Evolutionary conservation across 2,113 vertebrate species (phyloP), one percentile per base, ranked within the genome.

Genomic region (Phylloscopus whistleri): DNA sequence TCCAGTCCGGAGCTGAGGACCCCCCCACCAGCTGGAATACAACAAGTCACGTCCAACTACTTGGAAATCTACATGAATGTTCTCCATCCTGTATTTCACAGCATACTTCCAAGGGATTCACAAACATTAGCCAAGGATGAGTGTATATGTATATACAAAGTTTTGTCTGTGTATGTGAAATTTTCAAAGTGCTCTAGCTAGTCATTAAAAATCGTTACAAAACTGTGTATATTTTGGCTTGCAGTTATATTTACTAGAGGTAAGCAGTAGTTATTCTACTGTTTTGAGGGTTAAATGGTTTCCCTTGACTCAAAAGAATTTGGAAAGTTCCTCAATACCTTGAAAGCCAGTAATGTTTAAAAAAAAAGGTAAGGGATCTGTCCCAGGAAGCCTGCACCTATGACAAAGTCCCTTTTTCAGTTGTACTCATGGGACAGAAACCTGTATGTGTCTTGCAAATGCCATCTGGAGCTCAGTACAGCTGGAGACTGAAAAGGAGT

Each of bases 31-130:
- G n/a, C n/a, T n/a, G n/a, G n/a, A n/a, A n/a, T n/a, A n/a, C n/a
- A n/a, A 43, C 12, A 67, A 55, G 8, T 28, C 7, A 30, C 0
- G 0, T 23, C 6, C 41, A 49, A 4, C 19, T 48, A 60, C 21
- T 19, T 33, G 17, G 26, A 75, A 46, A 8, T 39, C 16, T 72
- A n/a, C 7, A 14, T n/a, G 13, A 39, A 23, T 44, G 35, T 5
- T 35, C 67, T 88, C 75, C 13, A 16, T 26, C 5, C 16, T 52
- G 27, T 56, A 10, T 59, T 48, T 85, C 30, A 16, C 7, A 64
- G 13, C 3, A 30, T 41, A 3, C 37, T 46, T 33, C 33, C 27
- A 35, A n/a, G 24, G 12, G 14, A 43, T 70, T 82, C 26, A 43
- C 0, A 1, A 73, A 37, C 3, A 27, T 7, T 30, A 56, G 7